Conservation (phyloP, 1,140 invertebrate genomes). For the Bicyclus anynana region DNA sequence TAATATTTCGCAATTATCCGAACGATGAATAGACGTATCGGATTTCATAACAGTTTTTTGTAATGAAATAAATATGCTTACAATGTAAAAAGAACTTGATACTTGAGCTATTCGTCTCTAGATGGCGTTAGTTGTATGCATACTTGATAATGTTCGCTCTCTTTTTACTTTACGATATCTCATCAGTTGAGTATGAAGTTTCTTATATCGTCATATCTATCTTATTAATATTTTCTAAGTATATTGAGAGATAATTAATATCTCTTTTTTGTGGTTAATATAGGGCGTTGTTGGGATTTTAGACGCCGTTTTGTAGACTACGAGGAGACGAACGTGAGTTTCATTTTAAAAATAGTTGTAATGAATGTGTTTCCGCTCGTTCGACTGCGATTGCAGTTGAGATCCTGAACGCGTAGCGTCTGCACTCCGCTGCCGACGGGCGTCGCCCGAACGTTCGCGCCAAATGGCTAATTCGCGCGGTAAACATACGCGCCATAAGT, state of each 20-base stretch:
- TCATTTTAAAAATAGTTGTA: constrained; percentile 29
- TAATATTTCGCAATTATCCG: background rate
- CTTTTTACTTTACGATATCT: background rate
- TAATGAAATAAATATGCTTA: background rate
- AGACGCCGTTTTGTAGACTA: background rate
- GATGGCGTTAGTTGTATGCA: constrained; percentile 46
- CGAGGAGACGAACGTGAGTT: constrained; percentile 16
- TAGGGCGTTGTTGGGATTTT: constrained; percentile 4
- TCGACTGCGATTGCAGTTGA: constrained; percentile 41
- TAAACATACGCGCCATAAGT: constrained; percentile 71
- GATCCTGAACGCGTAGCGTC: constrained; percentile 21
- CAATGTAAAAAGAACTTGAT: background rate
- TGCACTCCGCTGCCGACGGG: constrained; percentile 22
- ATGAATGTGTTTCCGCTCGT: constrained; percentile 28
- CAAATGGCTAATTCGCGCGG: constrained; percentile 72
- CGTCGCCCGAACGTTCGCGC: constrained; percentile 60
- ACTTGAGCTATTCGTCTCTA: constrained; percentile 45
- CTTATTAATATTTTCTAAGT: background rate
- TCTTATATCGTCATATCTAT: background rate
- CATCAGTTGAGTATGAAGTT: background rate
- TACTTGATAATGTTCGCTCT: background rate
- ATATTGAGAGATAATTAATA: background rate
- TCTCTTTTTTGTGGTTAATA: background rate
- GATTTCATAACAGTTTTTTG: constrained; percentile 1
- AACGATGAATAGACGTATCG: background rate